Conservation (phyloP, 1,140 invertebrate species). For the Procambarus virginalis region DNA sequence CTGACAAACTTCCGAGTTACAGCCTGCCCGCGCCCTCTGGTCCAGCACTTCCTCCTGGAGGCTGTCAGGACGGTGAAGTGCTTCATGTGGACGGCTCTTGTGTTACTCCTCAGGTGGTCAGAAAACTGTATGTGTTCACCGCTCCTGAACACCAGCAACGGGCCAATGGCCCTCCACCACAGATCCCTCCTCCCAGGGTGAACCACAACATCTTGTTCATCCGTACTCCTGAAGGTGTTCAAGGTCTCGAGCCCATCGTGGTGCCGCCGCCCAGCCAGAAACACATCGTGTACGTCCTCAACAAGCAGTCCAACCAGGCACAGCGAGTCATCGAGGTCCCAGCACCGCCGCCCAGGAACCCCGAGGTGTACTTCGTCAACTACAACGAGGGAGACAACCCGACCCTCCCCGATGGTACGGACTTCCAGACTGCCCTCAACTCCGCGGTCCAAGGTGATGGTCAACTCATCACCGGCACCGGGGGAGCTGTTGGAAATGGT, state of each 20-base stretch:
- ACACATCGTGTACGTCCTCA: conserved; percentile 25
- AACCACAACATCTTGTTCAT: conserved; percentile 32
- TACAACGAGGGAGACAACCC: conserved; percentile 18
- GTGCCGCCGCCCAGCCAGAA: conserved; percentile 29
- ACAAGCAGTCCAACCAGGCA: neutral
- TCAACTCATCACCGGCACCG: neutral
- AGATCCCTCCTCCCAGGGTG: conserved; percentile 7
- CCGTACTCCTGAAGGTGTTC: neutral
- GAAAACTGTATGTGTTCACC: conserved; percentile 6
- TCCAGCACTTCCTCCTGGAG: neutral
- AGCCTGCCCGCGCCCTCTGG: neutral
- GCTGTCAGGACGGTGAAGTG: conserved; percentile 6
- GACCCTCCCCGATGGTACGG: neutral
- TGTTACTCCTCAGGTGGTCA: conserved; percentile 12
- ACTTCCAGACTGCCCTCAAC: conserved; percentile 17
- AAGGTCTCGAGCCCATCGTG: neutral
- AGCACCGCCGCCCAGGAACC: neutral
- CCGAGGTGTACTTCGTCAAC: conserved; percentile 40
- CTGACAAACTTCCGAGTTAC: neutral
- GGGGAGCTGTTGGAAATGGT: neutral
- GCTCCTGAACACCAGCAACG: neutral
- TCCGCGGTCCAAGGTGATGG: neutral
- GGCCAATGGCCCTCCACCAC: neutral
- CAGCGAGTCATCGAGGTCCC: conserved; percentile 19
- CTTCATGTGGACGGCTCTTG: conserved; percentile 23